phyloP scores from a whole-genome alignment of 2,113 vertebrate species.

The Vireo altiloquus region DNA sequence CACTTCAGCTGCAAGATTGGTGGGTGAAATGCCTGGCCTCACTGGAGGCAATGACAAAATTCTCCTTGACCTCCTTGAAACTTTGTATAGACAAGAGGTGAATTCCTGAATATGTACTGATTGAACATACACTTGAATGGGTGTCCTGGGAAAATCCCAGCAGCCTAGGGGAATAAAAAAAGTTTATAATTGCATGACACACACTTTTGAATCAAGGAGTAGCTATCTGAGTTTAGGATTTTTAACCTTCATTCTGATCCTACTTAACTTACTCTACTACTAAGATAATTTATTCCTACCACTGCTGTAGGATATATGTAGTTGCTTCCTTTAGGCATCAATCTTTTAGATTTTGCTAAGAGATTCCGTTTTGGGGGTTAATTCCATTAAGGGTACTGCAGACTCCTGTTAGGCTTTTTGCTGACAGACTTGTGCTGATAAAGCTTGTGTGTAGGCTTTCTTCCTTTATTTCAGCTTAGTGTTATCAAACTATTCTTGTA shows the following conservation, averaged over 20 bases:
- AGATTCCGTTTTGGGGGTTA: not conserved
- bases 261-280: not conserved
- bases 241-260: constrained; percentile 29
- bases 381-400: not conserved
- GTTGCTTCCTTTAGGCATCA: not conserved
- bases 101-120: constrained; percentile 64
- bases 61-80: constrained; percentile 65
- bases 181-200: constrained; percentile 51
- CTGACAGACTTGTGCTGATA: not conserved
- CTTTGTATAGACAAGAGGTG: constrained; percentile 64
- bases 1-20: constrained; percentile 5
- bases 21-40: constrained; percentile 51
- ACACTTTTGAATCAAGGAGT: constrained; percentile 49
- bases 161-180: constrained; percentile 54
- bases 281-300: not conserved
- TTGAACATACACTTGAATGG: constrained; percentile 62
- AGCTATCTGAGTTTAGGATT: constrained; percentile 2
- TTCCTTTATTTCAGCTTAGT: not conserved
- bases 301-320: not conserved
- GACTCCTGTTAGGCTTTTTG: not conserved
- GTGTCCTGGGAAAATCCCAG: constrained; percentile 63
- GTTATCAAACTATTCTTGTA: not conserved
- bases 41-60: constrained; percentile 55
- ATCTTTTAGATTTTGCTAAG: not conserved
- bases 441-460: not conserved